Base-by-base conservation (phyloP, 1,140 invertebrate genomes). In the Zophobas morio region DNA sequence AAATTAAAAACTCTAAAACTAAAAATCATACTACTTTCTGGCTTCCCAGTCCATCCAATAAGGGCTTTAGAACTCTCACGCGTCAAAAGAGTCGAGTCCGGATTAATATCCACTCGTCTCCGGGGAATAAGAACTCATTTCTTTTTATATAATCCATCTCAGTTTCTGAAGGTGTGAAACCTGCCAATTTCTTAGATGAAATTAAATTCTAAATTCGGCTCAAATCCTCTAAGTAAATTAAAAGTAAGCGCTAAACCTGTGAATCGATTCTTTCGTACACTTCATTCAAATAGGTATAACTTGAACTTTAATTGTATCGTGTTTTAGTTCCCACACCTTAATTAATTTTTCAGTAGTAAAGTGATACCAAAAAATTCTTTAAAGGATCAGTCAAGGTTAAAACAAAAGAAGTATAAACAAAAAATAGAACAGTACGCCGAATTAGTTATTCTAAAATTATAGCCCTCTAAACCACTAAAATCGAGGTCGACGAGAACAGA, bases 391-490 rank as follows among this genome's bases (percentile, higher is more conserved):
- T 6, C 49, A 53, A 6, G 5, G 5, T 53, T 20, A 20, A n/a
- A 2, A 2, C 20, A 4, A 2, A 53, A 2, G 49, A 2, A 53
- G 0, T 37, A 5, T 32, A 60, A 60, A 60, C 35, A 36, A 60
- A 60, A 35, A 36, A 4, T 36, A 60, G 6, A 60, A 35, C 5
- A 60, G n/a, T 60, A 60, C 20, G 20, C 42, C 8, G 20, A 37
- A 60, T 60, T 60, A 60, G 6, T 63, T 63, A 63, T 63, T 63
- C 36, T 63, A 57, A 57, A 60, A 46, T 46, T 46, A 46, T 46
- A 46, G 42, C 42, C 42, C 42, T 46, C 20, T 20, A 20, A 20
- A 20, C 20, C 20, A 20, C 60, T 42, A 66, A 66, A 40, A 5
- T 20, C 60, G 60, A 66, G 60, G 60, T 42, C 60, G 33, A 46